Conservation (phyloP, 2,888 invertebrate species). For the Acleris sparsana region DNA sequence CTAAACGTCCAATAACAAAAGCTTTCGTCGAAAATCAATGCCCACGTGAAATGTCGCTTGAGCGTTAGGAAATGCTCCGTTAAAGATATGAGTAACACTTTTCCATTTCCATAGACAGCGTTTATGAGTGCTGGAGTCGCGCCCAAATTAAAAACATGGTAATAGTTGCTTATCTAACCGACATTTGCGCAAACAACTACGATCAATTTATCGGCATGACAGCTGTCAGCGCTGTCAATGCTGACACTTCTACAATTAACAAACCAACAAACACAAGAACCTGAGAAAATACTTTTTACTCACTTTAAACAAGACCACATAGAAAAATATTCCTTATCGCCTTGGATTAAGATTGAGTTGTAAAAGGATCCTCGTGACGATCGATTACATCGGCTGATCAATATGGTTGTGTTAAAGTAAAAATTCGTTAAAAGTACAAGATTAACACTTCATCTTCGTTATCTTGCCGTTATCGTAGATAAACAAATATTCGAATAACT, state of each 20-base stretch:
- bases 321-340: slow-evolving; percentile 55
- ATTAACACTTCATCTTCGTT: slow-evolving; percentile 81
- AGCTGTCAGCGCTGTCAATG: slow-evolving; percentile 76
- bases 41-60: slow-evolving; percentile 9
- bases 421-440: slow-evolving; percentile 77
- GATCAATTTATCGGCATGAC: slow-evolving; percentile 80
- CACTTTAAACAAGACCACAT: slow-evolving; percentile 43
- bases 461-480: slow-evolving; percentile 70
- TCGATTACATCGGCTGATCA: slow-evolving; percentile 25
- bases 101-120: slow-evolving; percentile 66
- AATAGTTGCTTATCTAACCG: slow-evolving; percentile 75
- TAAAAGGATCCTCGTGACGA: slow-evolving; percentile 24
- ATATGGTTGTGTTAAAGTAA: slow-evolving; percentile 43
- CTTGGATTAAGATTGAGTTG: slow-evolving; percentile 38
- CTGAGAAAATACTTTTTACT: slow-evolving; percentile 60
- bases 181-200: slow-evolving; percentile 79
- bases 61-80: slow-evolving; percentile 22
- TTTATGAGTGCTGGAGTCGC: slow-evolving; percentile 40
- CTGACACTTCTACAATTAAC: slow-evolving; percentile 81
- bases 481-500: slow-evolving; percentile 65
- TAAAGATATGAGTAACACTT: slow-evolving; percentile 55
- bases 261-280: slow-evolving; percentile 71
- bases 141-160: slow-evolving; percentile 75
- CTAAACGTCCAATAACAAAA: neutral
- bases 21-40: slow-evolving; percentile 8